Evolutionary conservation across 2,888 invertebrate genomes (phyloP).

Genomic region (Shargacucullia verbasci): DNA sequence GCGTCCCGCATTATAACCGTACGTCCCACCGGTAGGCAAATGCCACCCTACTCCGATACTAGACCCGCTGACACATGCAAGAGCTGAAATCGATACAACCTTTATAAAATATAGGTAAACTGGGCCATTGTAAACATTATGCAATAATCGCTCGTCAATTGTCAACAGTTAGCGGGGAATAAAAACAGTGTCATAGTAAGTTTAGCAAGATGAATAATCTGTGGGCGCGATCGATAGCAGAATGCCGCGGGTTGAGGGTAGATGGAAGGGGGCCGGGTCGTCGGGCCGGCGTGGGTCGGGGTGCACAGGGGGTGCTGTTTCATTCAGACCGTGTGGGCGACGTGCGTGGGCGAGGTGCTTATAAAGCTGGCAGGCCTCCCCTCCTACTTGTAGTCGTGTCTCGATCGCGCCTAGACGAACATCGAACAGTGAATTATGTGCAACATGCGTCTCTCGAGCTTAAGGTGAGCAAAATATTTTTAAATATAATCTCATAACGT

Average conservation of each 20-base stretch:
- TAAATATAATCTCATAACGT: constrained; percentile 14
- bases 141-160: constrained; percentile 27
- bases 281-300: constrained; percentile 59
- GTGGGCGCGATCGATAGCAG: constrained; percentile 84
- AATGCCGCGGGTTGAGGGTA: constrained; percentile 69
- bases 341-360: constrained; percentile 85
- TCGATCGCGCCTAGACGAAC: constrained; percentile 68
- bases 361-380: constrained; percentile 78
- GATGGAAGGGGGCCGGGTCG: constrained; percentile 55
- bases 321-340: constrained; percentile 92
- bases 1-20: constrained; percentile 4
- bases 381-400: constrained; percentile 80
- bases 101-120: background rate
- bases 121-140: constrained; percentile 15
- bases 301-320: constrained; percentile 77
- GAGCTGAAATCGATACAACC: background rate
- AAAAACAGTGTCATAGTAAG: constrained; percentile 66
- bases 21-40: constrained; percentile 9
- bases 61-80: background rate
- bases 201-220: constrained; percentile 86
- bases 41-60: constrained; percentile 4
- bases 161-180: constrained; percentile 50
- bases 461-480: constrained; percentile 72
- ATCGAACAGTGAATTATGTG: constrained; percentile 74
- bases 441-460: constrained; percentile 75